Percentiles rank a stretch among this genome's conserved stretches.
Conservation (phyloP, 2,888 invertebrate species). For the Lycia hirtaria region DNA sequence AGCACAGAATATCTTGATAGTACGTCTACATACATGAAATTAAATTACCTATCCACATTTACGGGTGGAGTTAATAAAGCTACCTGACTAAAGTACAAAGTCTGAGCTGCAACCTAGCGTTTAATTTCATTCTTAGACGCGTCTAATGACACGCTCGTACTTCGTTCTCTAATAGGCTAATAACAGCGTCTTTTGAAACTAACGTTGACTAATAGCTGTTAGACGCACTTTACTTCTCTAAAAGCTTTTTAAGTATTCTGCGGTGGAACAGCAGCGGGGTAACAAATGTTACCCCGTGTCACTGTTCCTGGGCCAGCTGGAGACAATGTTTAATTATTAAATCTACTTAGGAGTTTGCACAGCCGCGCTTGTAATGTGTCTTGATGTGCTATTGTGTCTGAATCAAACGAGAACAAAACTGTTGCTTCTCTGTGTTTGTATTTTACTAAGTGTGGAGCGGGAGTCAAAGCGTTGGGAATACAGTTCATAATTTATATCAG, state of each 20-base stretch:
- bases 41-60: constrained; percentile 18
- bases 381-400: background rate
- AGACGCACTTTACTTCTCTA: constrained; percentile 42
- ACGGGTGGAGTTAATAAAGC: constrained; percentile 16
- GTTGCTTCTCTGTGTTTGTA: background rate
- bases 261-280: constrained; percentile 31
- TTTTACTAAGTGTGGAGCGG: background rate
- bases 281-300: constrained; percentile 39
- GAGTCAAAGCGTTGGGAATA: background rate
- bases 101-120: constrained; percentile 22
- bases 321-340: constrained; percentile 29
- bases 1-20: too few species aligned
- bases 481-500: background rate
- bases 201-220: constrained; percentile 43
- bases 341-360: constrained; percentile 10
- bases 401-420: background rate
- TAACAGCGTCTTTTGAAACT: constrained; percentile 38
- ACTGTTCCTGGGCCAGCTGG: constrained; percentile 33
- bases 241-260: constrained; percentile 45
- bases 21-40: background rate
- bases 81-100: constrained; percentile 15
- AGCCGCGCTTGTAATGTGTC: background rate
- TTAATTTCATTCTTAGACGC: constrained; percentile 34
- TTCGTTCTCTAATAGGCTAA: constrained; percentile 37
- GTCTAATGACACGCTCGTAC: constrained; percentile 32